These are phyloP conservation scores for Pelmatolapia mariae DNA, from an alignment of 2,113 vertebrate genomes.

Conservation along the genomic window DNA sequence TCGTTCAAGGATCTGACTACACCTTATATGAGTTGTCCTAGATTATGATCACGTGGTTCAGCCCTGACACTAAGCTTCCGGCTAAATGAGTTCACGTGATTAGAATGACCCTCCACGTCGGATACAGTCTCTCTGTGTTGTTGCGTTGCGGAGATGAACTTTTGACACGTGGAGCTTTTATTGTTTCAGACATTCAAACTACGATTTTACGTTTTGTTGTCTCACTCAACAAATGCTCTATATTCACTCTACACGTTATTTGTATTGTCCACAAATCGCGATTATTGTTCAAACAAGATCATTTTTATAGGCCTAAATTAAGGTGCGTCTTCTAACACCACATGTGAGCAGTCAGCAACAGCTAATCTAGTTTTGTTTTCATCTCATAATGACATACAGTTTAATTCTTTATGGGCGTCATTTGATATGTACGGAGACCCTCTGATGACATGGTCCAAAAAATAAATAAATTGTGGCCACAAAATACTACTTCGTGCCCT, in stretches of 20 bases:
- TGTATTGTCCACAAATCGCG: background rate
- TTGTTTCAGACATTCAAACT: background rate
- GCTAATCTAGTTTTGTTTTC: background rate
- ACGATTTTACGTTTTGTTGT: background rate
- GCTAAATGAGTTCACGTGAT: background rate
- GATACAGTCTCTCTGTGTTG: background rate
- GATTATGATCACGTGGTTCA: constrained; percentile 4
- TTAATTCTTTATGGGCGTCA: background rate
- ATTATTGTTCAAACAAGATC: background rate
- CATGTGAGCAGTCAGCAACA: background rate
- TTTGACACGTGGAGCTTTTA: background rate
- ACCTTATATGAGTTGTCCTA: background rate
- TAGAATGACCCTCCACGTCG: constrained; percentile 12
- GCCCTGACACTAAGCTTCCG: background rate
- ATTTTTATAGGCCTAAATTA: background rate
- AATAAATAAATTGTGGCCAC: background rate
- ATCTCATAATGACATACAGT: background rate
- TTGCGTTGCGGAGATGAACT: background rate
- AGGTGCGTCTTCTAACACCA: background rate
- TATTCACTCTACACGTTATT: background rate
- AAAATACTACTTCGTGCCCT: background rate
- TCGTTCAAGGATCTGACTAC: accelerated
- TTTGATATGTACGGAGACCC: background rate
- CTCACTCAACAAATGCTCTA: background rate
- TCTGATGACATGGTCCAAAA: background rate